Base-by-base conservation (phyloP, 2,888 invertebrate genomes). In the Tenthredo distinguenda region DNA sequence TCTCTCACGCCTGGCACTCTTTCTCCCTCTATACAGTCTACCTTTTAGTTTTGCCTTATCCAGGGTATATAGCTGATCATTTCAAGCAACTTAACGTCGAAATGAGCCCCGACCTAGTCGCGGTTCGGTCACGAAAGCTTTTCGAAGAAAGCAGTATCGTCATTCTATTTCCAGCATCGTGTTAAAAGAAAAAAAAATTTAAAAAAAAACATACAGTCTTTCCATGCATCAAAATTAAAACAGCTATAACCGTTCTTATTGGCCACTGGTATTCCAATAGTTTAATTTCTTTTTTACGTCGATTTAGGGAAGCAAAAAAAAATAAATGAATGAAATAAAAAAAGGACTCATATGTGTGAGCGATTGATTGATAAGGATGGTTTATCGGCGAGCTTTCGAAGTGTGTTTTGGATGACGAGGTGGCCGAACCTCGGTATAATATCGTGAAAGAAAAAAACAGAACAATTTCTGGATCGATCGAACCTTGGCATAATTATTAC, bases 1-100 rank as follows among this genome's bases (percentile, higher is more conserved):
- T 85, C 83, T 88, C 89, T 88, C 81, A 83, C 83, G 68, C 88
- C 85, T 85, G 85, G 74, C 88, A 86, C 87, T 88, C 86, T 86
- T 86, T 87, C 87, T 87, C 86, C 87, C 87, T 86, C 88, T 86
- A 88, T 86, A 43, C 79, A 55, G 31, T 84, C 83, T 85, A 65
- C 47, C 55, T 83, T 83, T 47, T 62, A 81, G 58, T 62, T 62
- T 62, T 40, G 37, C 81, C 81, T 26, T 81, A 81, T 81, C 21
- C 40, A 31, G 55, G n/a, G 58, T 37, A 62, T n/a, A 58, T 12
- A 37, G 34, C 12, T 58, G 62, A 81, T 81, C 37, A 81, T 47
- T 50, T 55, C 34, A n/a, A 37, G 9, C 21, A 40, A n/a, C 50
- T 40, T 12, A 81, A 21, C 40, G 21, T 62, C 12, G 58, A 21